Conservation (phyloP, 2,113 vertebrate species). For the Tretioscincus oriximinensis region DNA sequence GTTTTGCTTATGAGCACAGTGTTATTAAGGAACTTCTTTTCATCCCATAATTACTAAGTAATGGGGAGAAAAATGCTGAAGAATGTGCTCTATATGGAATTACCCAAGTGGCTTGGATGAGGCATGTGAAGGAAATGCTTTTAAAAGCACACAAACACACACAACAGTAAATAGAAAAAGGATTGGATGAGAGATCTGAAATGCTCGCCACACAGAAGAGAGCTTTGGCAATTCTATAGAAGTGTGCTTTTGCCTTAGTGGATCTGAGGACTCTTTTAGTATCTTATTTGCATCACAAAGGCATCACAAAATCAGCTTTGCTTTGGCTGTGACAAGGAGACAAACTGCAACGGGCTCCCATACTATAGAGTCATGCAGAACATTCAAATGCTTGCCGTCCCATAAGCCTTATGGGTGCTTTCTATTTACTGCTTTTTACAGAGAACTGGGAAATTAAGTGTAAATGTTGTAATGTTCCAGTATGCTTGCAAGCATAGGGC, state of each 20-base stretch:
- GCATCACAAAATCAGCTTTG: constrained; percentile 42
- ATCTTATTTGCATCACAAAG: constrained; percentile 47
- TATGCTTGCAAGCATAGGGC: not conserved
- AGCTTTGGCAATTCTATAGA: constrained; percentile 35
- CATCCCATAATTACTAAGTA: constrained; percentile 33
- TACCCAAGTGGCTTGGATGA: not conserved
- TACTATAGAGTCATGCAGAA: not conserved
- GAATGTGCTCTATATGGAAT: constrained; percentile 9
- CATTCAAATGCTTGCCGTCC: not conserved
- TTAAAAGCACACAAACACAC: constrained; percentile 5
- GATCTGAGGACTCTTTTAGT: constrained; percentile 23
- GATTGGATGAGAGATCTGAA: constrained; percentile 24
- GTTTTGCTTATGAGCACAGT: constrained; percentile 1
- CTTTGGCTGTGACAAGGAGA: not conserved
- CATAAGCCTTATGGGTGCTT: not conserved
- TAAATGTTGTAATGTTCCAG: not conserved
- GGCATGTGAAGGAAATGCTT: constrained; percentile 31
- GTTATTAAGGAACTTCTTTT: not conserved
- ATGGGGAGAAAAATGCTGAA: constrained; percentile 21
- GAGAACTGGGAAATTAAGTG: not conserved
- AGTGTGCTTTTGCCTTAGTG: constrained; percentile 22
- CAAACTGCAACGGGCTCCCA: not conserved
- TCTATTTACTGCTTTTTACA: not conserved
- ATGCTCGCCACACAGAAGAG: not conserved
- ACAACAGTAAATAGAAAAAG: constrained; percentile 20